Evolutionary conservation across 23 tunicate species (phyloP).

Genomic region (Halocynthia roretzi): DNA sequence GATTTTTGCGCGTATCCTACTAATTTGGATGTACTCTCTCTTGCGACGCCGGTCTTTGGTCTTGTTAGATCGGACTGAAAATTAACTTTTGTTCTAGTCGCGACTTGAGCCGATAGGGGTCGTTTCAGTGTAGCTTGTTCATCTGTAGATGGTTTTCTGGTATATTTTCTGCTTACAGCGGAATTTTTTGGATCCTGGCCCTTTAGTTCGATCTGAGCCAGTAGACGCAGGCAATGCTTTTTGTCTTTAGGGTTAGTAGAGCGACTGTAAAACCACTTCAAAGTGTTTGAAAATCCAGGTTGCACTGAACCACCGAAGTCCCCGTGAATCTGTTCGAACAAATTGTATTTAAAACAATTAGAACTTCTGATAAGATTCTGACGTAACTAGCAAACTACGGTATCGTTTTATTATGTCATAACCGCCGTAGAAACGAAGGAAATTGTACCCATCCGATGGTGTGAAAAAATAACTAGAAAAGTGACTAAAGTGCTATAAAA

Average conservation of each 20-base stretch:
- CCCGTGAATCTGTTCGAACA: constrained; percentile 35
- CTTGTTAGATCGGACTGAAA: neutral
- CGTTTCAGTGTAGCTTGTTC: neutral
- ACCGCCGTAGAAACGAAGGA: no score
- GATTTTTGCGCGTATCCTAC: neutral
- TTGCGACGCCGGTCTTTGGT: constrained; percentile 12
- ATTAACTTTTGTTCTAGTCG: neutral
- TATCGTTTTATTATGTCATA: no score
- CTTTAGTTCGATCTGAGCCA: constrained; percentile 43
- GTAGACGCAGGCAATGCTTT: constrained; percentile 56
- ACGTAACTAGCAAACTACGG: no score
- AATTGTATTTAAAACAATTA: no score
- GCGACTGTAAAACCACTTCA: constrained; percentile 75
- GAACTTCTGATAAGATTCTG: no score
- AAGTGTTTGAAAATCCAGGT: constrained; percentile 54
- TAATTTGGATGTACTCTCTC: neutral
- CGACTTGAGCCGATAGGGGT: constrained; percentile 14
- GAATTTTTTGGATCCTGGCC: constrained; percentile 7
- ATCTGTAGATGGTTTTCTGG: neutral
- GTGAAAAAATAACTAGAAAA: no score
- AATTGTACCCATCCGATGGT: no score
- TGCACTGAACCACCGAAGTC: constrained; percentile 68
- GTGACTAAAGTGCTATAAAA: no score
- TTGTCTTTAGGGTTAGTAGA: constrained; percentile 60
- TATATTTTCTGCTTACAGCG: neutral